phyloP scores from a whole-genome alignment of 2,113 vertebrate genomes.

The Sterna hirundo region DNA sequence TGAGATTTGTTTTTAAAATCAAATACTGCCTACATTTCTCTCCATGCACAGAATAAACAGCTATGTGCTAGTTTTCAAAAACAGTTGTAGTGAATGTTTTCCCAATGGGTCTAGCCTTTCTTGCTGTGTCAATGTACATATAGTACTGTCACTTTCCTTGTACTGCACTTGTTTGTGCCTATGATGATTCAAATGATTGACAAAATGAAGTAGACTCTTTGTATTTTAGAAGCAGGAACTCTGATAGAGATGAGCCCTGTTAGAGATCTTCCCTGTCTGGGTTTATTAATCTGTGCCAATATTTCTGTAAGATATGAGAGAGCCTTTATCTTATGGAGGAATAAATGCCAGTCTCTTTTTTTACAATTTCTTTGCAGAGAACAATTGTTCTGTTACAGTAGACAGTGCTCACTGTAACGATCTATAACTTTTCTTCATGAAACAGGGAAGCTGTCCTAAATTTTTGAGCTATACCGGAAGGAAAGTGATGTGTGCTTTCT shows the following conservation, averaged over 20 bases:
- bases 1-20: not conserved
- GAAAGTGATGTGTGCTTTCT: not conserved
- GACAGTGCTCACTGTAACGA: not conserved
- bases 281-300: constrained; percentile 38
- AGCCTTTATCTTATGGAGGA: constrained; percentile 4
- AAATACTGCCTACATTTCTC: not conserved
- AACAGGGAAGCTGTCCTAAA: not conserved
- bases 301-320: constrained; percentile 21
- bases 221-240: not conserved
- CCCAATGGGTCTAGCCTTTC: not conserved
- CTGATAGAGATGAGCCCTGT: not conserved
- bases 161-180: not conserved
- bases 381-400: not conserved
- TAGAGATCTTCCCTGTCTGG: not conserved
- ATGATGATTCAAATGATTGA: not conserved
- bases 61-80: not conserved
- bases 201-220: constrained; percentile 21
- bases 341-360: constrained; percentile 29
- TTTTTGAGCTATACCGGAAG: not conserved
- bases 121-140: not conserved
- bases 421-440: not conserved
- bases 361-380: not conserved
- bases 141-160: not conserved
- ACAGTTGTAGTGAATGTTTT: not conserved
- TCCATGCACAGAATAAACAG: not conserved